Base-by-base conservation (phyloP, 2,888 invertebrate genomes). In the Mythimna ferrago region DNA sequence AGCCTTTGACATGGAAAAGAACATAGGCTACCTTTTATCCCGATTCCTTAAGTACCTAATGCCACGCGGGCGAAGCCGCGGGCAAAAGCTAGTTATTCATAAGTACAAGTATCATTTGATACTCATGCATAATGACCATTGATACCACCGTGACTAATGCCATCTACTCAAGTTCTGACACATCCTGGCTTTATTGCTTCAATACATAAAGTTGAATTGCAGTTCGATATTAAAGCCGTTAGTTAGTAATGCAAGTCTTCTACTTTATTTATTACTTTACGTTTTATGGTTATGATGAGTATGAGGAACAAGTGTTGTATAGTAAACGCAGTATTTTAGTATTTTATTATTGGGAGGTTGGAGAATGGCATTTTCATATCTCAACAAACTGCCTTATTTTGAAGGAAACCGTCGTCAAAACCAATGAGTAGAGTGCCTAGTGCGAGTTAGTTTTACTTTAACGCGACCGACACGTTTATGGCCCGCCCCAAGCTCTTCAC, bases 231-330 rank as follows among this genome's bases (percentile, higher is more conserved):
- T 21, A 71, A 11, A 44, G 9, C 71, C 56, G 61, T 56, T 56
- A 51, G 11, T 64, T 4, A 56, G 32, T 32, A 32, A 4, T 51
- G 41, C 38, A 32, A 71, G 54, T 41, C 4, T 48, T 65, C 3
- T n/a, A 63, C 38, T 60, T 6, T 41, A 56, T 75, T 74, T 74
- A 68, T 74, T 68, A 6, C 76, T 69, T 69, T 51, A 44, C 54
- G 61, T 68, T 54, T 61, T 14, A 32, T 7, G 38, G 48, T 35
- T 48, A 21, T 44, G 11, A 74, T 69, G 48, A 56, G 3, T 48
- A 41, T 21, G 19, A 26, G 26, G 26, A n/a, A 60, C 57, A 73
- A 26, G 26, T 26, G 48, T 38, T 32, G 26, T 53, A 14, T 5
- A 32, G n/a, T 44, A 14, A 9, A 51, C 16, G 48, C 16, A 5